These are phyloP conservation scores for Poliocrania exsul DNA, from an alignment of 2,797 vertebrate species.

Conservation along the genomic window DNA sequence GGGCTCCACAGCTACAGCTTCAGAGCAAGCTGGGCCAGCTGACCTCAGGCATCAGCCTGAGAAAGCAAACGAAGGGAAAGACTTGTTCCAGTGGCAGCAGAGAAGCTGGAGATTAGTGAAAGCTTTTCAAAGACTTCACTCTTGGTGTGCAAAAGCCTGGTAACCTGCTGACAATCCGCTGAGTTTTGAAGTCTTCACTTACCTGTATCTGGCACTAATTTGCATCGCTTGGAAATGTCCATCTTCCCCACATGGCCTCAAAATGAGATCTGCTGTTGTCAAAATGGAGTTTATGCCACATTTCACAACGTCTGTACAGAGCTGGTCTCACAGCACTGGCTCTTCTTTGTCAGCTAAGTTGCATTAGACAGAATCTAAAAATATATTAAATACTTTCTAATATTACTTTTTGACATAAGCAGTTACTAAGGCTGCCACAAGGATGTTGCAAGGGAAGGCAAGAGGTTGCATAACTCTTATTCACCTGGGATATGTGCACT, in stretches of 20 bases:
- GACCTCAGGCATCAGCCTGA: not conserved
- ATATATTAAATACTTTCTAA: conserved; percentile 51
- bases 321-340: not conserved
- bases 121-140: not conserved
- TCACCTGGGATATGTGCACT: not conserved
- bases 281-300: not conserved
- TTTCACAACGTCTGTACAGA: not conserved
- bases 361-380: conserved; percentile 54
- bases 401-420: conserved; percentile 34
- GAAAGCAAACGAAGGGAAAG: not conserved
- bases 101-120: not conserved
- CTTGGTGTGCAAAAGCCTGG: not conserved
- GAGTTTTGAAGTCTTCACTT: not conserved
- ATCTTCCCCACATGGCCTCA: not conserved
- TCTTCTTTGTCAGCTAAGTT: conserved; percentile 27
- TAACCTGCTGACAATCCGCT: not conserved
- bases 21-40: not conserved
- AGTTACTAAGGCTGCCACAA: conserved; percentile 14
- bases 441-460: not conserved
- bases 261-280: not conserved
- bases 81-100: not conserved
- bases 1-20: not conserved
- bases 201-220: not conserved
- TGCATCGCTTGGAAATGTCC: not conserved
- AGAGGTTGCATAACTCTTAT: not conserved